Evolutionary conservation across 2,797 vertebrate genomes (phyloP).

Genomic region (Vireo griseus): DNA sequence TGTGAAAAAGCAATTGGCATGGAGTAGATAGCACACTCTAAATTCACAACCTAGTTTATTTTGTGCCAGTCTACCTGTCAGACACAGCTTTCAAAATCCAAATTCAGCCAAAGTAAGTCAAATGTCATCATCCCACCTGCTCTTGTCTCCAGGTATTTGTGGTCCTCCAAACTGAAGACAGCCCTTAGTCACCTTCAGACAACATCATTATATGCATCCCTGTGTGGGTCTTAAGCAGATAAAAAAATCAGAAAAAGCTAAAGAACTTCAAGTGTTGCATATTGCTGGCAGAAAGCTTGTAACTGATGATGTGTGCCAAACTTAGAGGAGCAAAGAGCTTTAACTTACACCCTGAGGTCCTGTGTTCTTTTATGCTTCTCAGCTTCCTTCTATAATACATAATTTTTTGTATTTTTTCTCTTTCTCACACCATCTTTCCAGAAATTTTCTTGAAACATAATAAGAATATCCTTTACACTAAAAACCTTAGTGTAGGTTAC

Average conservation of each 20-base stretch:
- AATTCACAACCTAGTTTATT: not conserved
- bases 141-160: not conserved
- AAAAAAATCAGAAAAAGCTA: not conserved
- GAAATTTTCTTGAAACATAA: not conserved
- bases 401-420: not conserved
- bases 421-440: not conserved
- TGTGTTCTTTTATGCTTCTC: not conserved
- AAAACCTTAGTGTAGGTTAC: not conserved
- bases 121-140: not conserved
- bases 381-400: not conserved
- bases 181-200: not conserved
- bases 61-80: not conserved
- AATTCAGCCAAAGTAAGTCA: not conserved
- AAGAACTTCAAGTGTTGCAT: not conserved
- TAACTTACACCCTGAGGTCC: not conserved
- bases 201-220: not conserved
- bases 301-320: not conserved
- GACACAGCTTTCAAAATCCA: not conserved
- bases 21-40: not conserved
- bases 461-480: not conserved
- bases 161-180: not conserved
- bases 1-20: not conserved
- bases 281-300: not conserved
- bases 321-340: not conserved
- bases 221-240: not conserved